These are phyloP conservation scores for Saxidomus purpurata DNA, from an alignment of 1,140 invertebrate species.

Conservation along the genomic window DNA sequence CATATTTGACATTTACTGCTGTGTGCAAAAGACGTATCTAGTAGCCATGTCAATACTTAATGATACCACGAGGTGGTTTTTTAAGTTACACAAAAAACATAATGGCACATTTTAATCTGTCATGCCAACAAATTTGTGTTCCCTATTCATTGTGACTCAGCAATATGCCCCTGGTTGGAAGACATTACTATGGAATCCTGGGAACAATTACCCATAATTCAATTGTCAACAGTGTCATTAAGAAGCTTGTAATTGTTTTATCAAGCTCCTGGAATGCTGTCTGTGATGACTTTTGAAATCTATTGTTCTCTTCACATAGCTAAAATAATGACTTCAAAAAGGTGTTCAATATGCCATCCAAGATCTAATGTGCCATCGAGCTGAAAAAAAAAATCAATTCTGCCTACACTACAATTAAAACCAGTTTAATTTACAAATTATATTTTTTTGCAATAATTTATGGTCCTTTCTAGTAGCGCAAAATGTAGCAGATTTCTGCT, in stretches of 20 bases:
- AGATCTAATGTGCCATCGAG: no score
- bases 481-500: no score
- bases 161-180: conserved; percentile 6
- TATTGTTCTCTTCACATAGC: conserved; percentile 13
- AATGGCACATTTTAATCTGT: neutral
- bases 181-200: conserved; percentile 39
- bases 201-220: conserved; percentile 53
- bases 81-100: no score
- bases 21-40: no score
- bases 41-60: no score
- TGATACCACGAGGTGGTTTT: no score
- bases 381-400: no score
- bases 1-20: no score
- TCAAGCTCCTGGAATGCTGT: conserved; percentile 45
- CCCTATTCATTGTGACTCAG: conserved; percentile 23
- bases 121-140: neutral
- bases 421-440: no score
- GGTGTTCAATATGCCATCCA: neutral
- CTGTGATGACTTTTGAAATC: conserved; percentile 25
- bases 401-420: no score
- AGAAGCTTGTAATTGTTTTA: conserved; percentile 45
- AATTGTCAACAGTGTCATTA: conserved; percentile 54
- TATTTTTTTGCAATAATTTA: no score
- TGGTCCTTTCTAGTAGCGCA: no score
- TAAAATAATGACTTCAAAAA: conserved; percentile 26